Percentiles rank a stretch among this genome's conserved stretches.
Conservation (phyloP, 2,888 invertebrate genomes). For the Melanostoma mellinum region DNA sequence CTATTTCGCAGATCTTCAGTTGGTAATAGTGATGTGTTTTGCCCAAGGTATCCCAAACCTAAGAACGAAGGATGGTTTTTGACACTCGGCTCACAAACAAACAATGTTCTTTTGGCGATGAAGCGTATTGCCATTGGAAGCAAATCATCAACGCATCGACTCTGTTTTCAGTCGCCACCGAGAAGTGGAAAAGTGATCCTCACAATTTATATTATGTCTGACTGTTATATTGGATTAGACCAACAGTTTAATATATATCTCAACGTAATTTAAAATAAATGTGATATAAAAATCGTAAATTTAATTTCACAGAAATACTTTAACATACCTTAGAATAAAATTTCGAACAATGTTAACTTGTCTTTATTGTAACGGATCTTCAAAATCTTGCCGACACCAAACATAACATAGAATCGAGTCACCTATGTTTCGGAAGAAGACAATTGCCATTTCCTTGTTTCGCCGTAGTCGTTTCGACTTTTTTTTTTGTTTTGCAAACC, state of each 20-base stretch:
- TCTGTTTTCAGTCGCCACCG: constrained; percentile 86
- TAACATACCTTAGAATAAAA: too few species aligned
- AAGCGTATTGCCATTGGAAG: constrained; percentile 87
- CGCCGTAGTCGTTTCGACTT: too few species aligned
- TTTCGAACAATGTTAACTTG: too few species aligned
- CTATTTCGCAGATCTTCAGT: constrained; percentile 84
- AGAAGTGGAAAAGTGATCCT: constrained; percentile 89
- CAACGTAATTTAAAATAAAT: constrained; percentile 80
- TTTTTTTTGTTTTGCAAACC: too few species aligned
- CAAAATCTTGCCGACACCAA: too few species aligned
- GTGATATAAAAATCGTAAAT: too few species aligned
- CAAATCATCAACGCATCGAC: constrained; percentile 82
- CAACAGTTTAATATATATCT: constrained; percentile 89
- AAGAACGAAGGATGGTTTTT: constrained; percentile 99
- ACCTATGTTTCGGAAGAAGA: too few species aligned
- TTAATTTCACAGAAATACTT: too few species aligned
- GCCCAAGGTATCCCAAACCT: constrained; percentile 94
- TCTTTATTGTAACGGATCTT: too few species aligned
- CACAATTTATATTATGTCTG: constrained; percentile 93
- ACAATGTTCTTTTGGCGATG: constrained; percentile 90
- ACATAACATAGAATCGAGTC: too few species aligned
- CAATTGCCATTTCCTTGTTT: too few species aligned
- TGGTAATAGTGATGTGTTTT: constrained; percentile 87
- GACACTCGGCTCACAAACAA: constrained; percentile 89
- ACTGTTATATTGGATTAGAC: constrained; percentile 96